phyloP scores from a whole-genome alignment of 2,888 invertebrate species.

The Cantharis lateralis region DNA sequence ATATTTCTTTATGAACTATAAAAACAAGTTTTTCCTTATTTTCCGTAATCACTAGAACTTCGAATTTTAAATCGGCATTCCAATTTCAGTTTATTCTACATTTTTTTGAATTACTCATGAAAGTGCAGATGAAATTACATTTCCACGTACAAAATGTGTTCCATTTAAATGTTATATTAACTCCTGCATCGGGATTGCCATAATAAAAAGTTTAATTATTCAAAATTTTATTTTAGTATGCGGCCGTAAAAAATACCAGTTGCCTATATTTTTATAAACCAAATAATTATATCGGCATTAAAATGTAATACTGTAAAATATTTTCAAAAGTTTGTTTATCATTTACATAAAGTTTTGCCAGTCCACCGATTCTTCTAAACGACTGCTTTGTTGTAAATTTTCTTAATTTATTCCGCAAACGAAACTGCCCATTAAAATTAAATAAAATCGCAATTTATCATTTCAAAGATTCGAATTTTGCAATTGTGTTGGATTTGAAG shows the following conservation, averaged over 20 bases:
- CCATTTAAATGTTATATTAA: conserved; percentile 2
- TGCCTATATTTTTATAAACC: neutral
- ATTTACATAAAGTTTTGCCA: neutral
- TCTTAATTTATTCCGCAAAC: neutral
- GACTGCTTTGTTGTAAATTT: neutral
- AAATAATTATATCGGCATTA: neutral
- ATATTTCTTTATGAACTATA: neutral
- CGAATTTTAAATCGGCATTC: neutral
- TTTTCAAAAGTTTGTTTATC: neutral
- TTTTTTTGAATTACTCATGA: neutral
- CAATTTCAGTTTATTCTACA: neutral
- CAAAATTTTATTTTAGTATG: neutral
- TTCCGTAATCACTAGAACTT: neutral
- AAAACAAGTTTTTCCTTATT: neutral
- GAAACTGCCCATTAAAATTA: neutral
- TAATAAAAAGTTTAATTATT: conserved; percentile 4
- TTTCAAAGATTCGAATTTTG: neutral
- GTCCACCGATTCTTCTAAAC: neutral
- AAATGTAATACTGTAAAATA: neutral
- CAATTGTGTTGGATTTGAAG: neutral
- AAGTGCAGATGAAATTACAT: neutral
- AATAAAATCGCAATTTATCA: neutral
- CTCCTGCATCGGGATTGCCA: neutral
- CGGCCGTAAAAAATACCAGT: neutral
- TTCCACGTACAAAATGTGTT: neutral